Percentiles rank a stretch among this genome's conserved stretches.
These are phyloP conservation scores for Odontothrips loti DNA, from an alignment of 2,888 invertebrate genomes.

Conservation along the genomic window DNA sequence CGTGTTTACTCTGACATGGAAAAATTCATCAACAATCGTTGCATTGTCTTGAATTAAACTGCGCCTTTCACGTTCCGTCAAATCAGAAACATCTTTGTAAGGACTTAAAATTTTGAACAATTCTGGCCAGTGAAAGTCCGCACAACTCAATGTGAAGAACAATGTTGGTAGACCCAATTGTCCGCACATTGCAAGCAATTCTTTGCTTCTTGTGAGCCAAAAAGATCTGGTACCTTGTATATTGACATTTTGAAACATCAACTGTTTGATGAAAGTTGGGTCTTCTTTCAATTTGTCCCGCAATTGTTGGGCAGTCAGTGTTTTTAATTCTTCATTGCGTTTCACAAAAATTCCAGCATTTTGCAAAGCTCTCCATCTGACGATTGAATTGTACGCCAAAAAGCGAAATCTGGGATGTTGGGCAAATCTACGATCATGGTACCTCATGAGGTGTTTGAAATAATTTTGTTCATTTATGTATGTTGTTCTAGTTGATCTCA, in stretches of 20 bases:
- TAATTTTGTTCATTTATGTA: background rate
- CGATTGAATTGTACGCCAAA: conserved; percentile 15
- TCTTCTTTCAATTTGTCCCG: conserved; percentile 17
- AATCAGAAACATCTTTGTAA: background rate
- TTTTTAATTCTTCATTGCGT: background rate
- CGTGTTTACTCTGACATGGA: background rate
- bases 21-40: conserved; percentile 32
- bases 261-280: conserved; percentile 29
- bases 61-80: background rate
- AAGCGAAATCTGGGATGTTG: conserved; percentile 29
- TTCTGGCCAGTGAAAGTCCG: conserved; percentile 36
- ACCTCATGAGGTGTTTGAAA: conserved; percentile 28
- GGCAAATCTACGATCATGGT: conserved; percentile 30
- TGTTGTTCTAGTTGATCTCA: background rate
- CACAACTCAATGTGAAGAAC: conserved; percentile 36
- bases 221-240: conserved; percentile 33
- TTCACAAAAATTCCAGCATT: background rate
- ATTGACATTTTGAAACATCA: conserved; percentile 33
- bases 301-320: background rate
- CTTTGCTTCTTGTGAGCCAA: conserved; percentile 32
- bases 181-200: conserved; percentile 35
- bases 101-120: conserved; percentile 29
- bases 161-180: conserved; percentile 35
- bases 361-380: background rate
- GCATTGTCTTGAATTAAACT: conserved; percentile 33